These are phyloP conservation scores for Phyllopteryx taeniolatus DNA, from an alignment of 2,113 vertebrate species.

Conservation along the genomic window DNA sequence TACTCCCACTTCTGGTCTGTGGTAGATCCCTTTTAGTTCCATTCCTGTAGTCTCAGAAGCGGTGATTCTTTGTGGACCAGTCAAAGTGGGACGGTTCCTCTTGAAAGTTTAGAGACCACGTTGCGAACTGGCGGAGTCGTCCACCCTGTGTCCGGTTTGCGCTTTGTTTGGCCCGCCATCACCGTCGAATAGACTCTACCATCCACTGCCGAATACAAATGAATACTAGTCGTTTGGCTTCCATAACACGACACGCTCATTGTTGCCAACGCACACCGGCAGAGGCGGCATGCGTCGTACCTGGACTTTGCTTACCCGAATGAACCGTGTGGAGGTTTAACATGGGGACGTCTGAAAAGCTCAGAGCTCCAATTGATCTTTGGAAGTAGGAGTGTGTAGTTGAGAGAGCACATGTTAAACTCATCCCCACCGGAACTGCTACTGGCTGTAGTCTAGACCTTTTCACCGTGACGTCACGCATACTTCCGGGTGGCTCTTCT, in stretches of 20 bases:
- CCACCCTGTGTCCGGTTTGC: too few relatives aligned
- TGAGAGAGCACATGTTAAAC: conserved; percentile 1
- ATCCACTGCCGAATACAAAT: too few relatives aligned
- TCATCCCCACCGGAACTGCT: conserved; percentile 2
- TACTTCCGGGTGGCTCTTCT: background rate
- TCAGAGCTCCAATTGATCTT: conserved; percentile 2
- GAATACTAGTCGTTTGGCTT: conserved; percentile 25
- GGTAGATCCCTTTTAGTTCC: background rate
- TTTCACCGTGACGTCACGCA: background rate
- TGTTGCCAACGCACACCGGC: conserved; percentile 7
- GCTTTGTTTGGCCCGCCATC: too few relatives aligned
- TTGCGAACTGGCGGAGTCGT: too few relatives aligned
- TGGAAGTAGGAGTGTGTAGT: background rate
- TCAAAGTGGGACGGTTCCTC: too few relatives aligned
- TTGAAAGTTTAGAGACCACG: too few relatives aligned
- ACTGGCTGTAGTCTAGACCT: background rate
- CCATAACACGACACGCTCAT: conserved; percentile 26
- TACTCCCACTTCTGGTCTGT: background rate
- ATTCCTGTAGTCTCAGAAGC: background rate
- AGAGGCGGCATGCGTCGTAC: conserved; percentile 45
- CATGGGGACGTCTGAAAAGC: background rate
- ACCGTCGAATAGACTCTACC: too few relatives aligned
- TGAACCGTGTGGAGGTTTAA: conserved; percentile 11
- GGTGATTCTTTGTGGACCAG: background rate
- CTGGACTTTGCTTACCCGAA: conserved; percentile 14